Evolutionary conservation across 1,140 invertebrate species (phyloP).

Genomic region (Brachionus manjavacas): DNA sequence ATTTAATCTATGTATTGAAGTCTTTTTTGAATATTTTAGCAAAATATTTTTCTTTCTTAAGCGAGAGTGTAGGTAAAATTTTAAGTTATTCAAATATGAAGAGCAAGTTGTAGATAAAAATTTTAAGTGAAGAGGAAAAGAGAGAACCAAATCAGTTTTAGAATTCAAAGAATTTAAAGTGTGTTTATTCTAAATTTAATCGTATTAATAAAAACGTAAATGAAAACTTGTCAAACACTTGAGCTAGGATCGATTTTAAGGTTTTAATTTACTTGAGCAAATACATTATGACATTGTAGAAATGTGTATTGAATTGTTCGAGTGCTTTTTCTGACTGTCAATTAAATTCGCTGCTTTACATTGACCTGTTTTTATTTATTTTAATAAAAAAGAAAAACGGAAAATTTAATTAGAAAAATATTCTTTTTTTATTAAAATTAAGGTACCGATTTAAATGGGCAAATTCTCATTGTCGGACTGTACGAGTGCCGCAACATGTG

Average conservation of each 20-base stretch:
- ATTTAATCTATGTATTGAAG: neutral
- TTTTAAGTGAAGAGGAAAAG: neutral
- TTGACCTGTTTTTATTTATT: neutral
- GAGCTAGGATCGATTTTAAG: slow-evolving; percentile 10
- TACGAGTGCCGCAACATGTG: slow-evolving; percentile 14
- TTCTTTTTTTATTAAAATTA: slow-evolving; percentile 1
- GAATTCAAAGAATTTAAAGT: slow-evolving; percentile 28
- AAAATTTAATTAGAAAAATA: slow-evolving; percentile 11
- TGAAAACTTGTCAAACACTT: slow-evolving; percentile 23
- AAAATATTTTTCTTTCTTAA: too few species aligned
- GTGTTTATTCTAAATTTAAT: slow-evolving; percentile 15
- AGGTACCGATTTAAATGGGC: neutral
- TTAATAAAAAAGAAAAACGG: neutral
- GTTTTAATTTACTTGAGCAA: slow-evolving; percentile 21
- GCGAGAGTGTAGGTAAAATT: neutral
- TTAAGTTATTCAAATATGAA: neutral
- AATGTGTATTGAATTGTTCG: neutral
- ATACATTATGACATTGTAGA: slow-evolving; percentile 27
- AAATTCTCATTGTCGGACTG: neutral
- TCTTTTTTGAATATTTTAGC: neutral
- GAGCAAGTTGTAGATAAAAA: neutral
- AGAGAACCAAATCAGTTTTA: neutral
- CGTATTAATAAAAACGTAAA: slow-evolving; percentile 1
- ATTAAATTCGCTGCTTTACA: neutral
- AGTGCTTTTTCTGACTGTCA: neutral